Evolutionary conservation across 2,888 invertebrate genomes (phyloP), one percentile per base, ranked within the genome.

Genomic region (Nomada goodeniana): DNA sequence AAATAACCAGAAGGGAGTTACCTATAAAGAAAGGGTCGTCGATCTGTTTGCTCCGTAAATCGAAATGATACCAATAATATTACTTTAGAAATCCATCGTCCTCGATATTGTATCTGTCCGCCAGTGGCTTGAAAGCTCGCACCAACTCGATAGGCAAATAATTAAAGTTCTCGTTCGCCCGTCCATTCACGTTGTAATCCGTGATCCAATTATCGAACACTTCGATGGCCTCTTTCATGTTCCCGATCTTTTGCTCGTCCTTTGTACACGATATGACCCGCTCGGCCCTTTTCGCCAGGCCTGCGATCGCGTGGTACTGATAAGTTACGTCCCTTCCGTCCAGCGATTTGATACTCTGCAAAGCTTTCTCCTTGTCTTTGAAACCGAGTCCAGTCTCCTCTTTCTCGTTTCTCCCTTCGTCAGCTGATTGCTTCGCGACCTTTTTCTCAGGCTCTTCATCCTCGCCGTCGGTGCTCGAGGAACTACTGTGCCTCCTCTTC

Each of bases 261-360:
- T 96, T 96, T 0, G 97, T 97, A 71, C 96, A 95, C 1, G 96
- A 96, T 2, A 97, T 94, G 0, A 96, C 96, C 44, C 97, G 94
- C 91, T 96, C 96, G 0, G 97, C 97, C 73, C 96, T 95, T 9
- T 96, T 96, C 29, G 97, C 95, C 4, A 97, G 94, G 0, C 97
- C 97, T 89, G 95, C 96, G 18, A 97, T 94, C 0, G 97, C 97
- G 73, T 97, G 93, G 90, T 95, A 96, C 94, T 97, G 97, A 93
- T 97, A 97, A 77, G 96, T 96, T 0, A 97, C 96, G 94, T 97
- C 97, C 15, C 97, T 94, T 0, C 96, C 97, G 86, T 96, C 95
- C 82, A 97, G 93, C 92, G 95, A 94, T 92, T 95, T 94, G 9
- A 97, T 93, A 0, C 97, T 97, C 70, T 95, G 95, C 84, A 95